Evolutionary conservation across 2,113 vertebrate species (phyloP), one percentile per base, ranked within the genome.

Genomic region (Hystrix brachyura): DNA sequence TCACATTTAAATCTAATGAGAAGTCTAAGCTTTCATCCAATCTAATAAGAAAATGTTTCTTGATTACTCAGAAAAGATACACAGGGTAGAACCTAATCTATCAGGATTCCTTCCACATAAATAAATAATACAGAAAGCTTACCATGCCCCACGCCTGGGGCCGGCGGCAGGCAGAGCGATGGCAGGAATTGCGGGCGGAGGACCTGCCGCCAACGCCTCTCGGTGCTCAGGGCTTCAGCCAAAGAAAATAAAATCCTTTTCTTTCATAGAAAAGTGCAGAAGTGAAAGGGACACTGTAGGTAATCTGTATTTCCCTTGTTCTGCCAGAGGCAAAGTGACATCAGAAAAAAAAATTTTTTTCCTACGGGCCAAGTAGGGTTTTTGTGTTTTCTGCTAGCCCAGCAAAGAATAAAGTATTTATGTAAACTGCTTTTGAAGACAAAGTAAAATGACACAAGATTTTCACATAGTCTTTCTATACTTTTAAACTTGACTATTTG

Each of bases 361-460:
- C 78, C 69, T 78, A 78, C 38, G 7, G 53, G 51, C 38, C 65
- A 81, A 25, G 27, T 60, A 34, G 59, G 21, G 6, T 59, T 84
- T 34, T 11, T 7, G 79, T 60, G 29, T 72, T 38, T 71, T 34
- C 72, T 72, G 46, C 18, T 60, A 12, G 2, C 67, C 27, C 14
- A 85, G 46, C 32, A 11, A 0, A 60, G 34, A 84, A 67, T 27
- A 83, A 69, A 95, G 38, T 34, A n/a, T 29, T 93, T 34, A 59
- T 38, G 27, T 43, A 81, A 91, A 74, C 55, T 89, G 80, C 7
- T 89, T 96, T 67, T 94, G 38, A 93, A 91, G 46, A 92, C 38
- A 96, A 96, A 97, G 92, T 65, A 64, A 90, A 95, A 92, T 81
- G 57, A 91, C 60, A 60, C 59, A 72, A 83, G 25, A 46, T 76